Conservation (phyloP, 2,797 vertebrate species). For the Phoeniculus purpureus region DNA sequence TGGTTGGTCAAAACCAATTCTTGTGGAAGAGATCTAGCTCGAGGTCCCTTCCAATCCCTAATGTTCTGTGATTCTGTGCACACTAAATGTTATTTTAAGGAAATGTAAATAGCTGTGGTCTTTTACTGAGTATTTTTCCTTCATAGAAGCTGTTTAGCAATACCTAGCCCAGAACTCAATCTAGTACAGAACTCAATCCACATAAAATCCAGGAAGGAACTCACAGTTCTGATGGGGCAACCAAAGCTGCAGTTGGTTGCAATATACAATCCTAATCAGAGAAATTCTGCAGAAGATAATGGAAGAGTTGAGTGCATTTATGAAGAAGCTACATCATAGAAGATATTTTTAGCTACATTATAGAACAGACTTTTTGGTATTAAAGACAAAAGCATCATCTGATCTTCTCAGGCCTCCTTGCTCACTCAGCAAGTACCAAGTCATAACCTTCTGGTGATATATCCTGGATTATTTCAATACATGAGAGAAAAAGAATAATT, state of each 20-base stretch:
- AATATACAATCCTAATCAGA: background rate
- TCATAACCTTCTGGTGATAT: background rate
- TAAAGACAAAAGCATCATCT: background rate
- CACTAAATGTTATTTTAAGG: background rate
- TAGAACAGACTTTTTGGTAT: background rate
- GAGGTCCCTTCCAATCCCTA: too few species aligned
- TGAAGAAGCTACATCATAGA: background rate
- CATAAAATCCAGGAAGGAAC: background rate
- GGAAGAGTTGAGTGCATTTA: background rate
- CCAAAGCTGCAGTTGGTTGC: background rate
- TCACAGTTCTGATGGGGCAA: background rate
- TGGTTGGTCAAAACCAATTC: background rate
- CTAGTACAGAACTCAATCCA: background rate
- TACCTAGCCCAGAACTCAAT: background rate
- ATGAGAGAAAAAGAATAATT: background rate
- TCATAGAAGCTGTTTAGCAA: background rate
- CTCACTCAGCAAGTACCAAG: background rate
- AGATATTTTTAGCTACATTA: background rate
- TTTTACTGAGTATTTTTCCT: background rate
- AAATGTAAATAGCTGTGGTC: background rate
- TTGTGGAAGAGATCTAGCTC: background rate
- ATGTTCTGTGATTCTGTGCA: too few species aligned
- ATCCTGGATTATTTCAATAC: background rate
- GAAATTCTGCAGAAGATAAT: background rate
- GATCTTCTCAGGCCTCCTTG: background rate